Evolutionary conservation across 2,888 invertebrate species (phyloP), one percentile per base, ranked within the genome.

Genomic region (Dastarcus helophoroides): DNA sequence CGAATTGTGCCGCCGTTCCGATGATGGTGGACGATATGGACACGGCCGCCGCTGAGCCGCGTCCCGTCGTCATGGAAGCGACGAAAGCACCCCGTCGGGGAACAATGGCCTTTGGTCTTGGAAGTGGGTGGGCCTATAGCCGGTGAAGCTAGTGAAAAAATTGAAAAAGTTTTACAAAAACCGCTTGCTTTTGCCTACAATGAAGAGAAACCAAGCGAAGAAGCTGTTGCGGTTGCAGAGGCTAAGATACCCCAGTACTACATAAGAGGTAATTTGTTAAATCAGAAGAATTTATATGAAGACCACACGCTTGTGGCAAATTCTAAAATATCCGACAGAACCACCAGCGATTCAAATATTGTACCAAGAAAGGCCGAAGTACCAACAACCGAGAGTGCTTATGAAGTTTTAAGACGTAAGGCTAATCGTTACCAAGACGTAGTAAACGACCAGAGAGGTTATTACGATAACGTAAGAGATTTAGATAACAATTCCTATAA

Each of bases 81-180:
- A 11, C 6, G 22, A 39, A 42, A n/a, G n/a, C n/a, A n/a, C n/a
- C 14, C 38, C 40, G 13, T 35, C 50, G 2, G 51, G 50, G 8
- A 49, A 51, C 0, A 48, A 51, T n/a, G n/a, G n/a, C n/a, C n/a
- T n/a, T n/a, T n/a, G n/a, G 40, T 45, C 3, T 42, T 39, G n/a
- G 38, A 36, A 29, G 27, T 31, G 3, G 45, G 43, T 8, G 30
- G 35, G 5, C 34, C 41, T 8, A n/a, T n/a, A n/a, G 12, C 33
- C n/a, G 28, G 31, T 30, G 39, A 29, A 26, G 51, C 52, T 15
- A 53, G 53, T 46, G 50, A 51, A 43, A 47, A 47, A 38, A 40
- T 52, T 13, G 53, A 54, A 34, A 58, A 57, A 40, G 34, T 53
- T 14, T 39, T 58, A 6, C 41, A 43, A 14, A 47, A 41, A 21